Evolutionary conservation across 1,140 invertebrate genomes (phyloP).

Genomic region (Hycleus cichorii): DNA sequence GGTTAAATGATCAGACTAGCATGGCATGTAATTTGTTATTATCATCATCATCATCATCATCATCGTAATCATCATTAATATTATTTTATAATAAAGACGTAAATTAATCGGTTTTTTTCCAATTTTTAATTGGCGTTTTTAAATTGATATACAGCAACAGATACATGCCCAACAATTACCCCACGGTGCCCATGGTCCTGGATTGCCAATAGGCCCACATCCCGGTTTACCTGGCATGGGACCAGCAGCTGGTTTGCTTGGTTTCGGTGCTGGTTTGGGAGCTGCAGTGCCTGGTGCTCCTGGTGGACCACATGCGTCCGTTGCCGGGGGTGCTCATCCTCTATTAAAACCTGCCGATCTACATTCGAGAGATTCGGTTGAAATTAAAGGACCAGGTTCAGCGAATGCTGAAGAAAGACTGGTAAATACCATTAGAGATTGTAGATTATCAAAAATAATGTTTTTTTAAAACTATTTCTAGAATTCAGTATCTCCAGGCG

Average conservation of each 20-base stretch:
- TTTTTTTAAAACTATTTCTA: conserved; percentile 50
- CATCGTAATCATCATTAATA: no score
- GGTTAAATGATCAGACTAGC: neutral
- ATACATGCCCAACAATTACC: conserved; percentile 86
- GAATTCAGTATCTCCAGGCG: conserved; percentile 83
- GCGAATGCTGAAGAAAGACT: conserved; percentile 40
- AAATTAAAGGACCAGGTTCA: conserved; percentile 38
- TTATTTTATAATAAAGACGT: no score
- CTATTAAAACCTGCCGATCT: conserved; percentile 58
- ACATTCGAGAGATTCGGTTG: conserved; percentile 43
- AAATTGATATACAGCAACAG: conserved; percentile 53
- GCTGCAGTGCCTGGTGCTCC: conserved; percentile 40
- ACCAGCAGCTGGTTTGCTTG: conserved; percentile 36
- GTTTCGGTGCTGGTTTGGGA: conserved; percentile 44
- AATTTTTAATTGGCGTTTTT: neutral
- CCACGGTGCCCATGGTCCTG: conserved; percentile 60
- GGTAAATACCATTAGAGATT: conserved; percentile 25
- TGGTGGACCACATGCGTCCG: conserved; percentile 42
- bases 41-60: no score
- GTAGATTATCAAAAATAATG: conserved; percentile 13
- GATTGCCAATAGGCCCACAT: conserved; percentile 60
- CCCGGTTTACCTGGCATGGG: conserved; percentile 54
- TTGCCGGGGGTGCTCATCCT: conserved; percentile 47
- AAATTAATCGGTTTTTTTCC: no score
- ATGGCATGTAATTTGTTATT: no score